Conservation (phyloP, 2,888 invertebrate species). For the Temnothorax ravouxi region DNA sequence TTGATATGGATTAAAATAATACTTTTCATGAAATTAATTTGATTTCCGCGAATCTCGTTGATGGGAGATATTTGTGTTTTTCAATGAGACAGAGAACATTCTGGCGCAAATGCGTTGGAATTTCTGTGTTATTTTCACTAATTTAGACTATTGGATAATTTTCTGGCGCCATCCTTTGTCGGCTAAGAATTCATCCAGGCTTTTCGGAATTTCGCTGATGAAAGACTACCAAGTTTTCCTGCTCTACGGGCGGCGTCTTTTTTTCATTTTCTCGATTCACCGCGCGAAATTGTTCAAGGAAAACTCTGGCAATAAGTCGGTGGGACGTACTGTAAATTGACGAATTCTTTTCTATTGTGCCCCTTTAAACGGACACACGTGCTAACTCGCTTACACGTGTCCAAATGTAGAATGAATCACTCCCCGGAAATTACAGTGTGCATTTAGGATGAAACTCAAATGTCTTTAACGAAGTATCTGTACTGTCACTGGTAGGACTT, state of each 20-base stretch:
- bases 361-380: background rate
- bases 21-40: slow-evolving; percentile 20
- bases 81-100: too few relatives aligned
- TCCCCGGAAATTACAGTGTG: background rate
- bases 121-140: background rate
- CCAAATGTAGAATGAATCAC: slow-evolving; percentile 11
- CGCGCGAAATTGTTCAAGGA: slow-evolving; percentile 66
- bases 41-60: background rate
- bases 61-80: background rate
- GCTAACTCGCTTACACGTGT: slow-evolving; percentile 8
- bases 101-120: background rate
- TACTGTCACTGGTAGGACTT: background rate
- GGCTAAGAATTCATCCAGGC: slow-evolving; percentile 7
- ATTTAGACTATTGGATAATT: background rate
- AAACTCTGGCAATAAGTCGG: slow-evolving; percentile 67
- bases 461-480: background rate
- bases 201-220: slow-evolving; percentile 62
- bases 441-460: background rate
- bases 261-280: slow-evolving; percentile 7
- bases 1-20: slow-evolving; percentile 15
- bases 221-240: slow-evolving; percentile 66
- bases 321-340: background rate
- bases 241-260: background rate
- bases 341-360: slow-evolving; percentile 40
- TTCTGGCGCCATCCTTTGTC: background rate